Evolutionary conservation across 2,888 invertebrate species (phyloP), one percentile per base, ranked within the genome.

Genomic region (Adineta ricciae): DNA sequence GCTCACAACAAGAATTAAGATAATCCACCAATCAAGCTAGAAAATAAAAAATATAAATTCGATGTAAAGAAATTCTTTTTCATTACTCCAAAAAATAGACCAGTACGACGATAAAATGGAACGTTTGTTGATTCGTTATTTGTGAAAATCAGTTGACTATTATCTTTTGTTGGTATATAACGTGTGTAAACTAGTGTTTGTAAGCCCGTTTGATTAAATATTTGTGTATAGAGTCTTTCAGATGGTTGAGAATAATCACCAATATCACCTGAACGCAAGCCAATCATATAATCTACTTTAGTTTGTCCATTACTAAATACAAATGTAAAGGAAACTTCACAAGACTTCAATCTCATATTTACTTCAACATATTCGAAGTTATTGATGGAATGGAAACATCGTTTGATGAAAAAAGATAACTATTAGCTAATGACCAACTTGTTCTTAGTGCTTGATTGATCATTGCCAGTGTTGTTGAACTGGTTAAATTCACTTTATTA

Each of bases 351-450:
- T 46, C 11, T 46, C 11, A 41, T 38, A 38, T 24, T 73, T 73
- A 73, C 73, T 11, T n/a, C 2, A 41, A 21, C 38, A 73, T 38
- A 38, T 4, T 24, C 21, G 21, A 24, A 41, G 3, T 73, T 9
- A 73, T 73, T 24, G 36, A 38, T 38, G 36, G 36, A 24, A 73
- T 73, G 1, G 24, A 38, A 16, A 73, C 36, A 38, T 36, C 38
- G 14, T 73, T 19, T 16, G 38, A 36, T 73, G 73, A 24, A 41
- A 73, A 73, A 1, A 73, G 24, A 73, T 73, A 38, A 38, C 41
- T n/a, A 41, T 73, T 73, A 24, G 73, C 41, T 73, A 73, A 38
- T 73, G 73, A 73, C 73, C 73, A 73, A 73, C 73, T 73, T 38
- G 41, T 73, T 73, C 73, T 38, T 73, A 73, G 24, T 73, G 73